Base-by-base conservation (phyloP, 2,888 invertebrate species). In the Pogonocherus hispidulus region DNA sequence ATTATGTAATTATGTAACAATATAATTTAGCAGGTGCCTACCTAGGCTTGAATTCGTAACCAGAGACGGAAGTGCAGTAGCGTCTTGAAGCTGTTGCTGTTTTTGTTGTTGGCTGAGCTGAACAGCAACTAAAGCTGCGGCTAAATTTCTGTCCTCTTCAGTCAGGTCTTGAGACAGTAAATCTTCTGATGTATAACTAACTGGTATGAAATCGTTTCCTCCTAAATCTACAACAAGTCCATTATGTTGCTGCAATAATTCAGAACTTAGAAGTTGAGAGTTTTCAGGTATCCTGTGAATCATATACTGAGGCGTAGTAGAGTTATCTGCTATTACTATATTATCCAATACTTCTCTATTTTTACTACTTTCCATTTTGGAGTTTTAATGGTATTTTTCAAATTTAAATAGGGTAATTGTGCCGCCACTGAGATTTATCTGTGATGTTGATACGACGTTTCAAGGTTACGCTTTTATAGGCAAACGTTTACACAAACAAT, bases 21-120 rank as follows among this genome's bases (percentile, higher is more conserved):
- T n/a, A n/a, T n/a, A n/a, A n/a, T n/a, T n/a, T n/a, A n/a, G n/a
- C n/a, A n/a, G n/a, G n/a, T 27, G 27, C 8, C 27, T 71, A 69
- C 73, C 67, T 60, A 69, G 62, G 60, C 52, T 69, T 14, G 64
- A 60, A 52, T 65, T 62, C 22, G 71, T 35, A 49, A 74, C 78
- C 41, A 80, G 71, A n/a, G 79, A 62, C 2, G 78, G 78, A 51
- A 81, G 66, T 14, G 73, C n/a, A n/a, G n/a, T 51, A 6, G 74
- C 78, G 70, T 85, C 84, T 66, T 85, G 83, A 5, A 84, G 66
- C 67, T 88, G 88, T 66, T 89, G 89, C 41, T 89, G 88, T 71
- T 90, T 89, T 70, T 89, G 89, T 69, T 90, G 89, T 63, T 90
- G 89, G 63, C 87, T 89, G 14, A 90, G 82, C 77, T 90, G 90